Evolutionary conservation across 2,797 vertebrate genomes (phyloP), one percentile per base, ranked within the genome.

Genomic region (Lacerta viridis): DNA sequence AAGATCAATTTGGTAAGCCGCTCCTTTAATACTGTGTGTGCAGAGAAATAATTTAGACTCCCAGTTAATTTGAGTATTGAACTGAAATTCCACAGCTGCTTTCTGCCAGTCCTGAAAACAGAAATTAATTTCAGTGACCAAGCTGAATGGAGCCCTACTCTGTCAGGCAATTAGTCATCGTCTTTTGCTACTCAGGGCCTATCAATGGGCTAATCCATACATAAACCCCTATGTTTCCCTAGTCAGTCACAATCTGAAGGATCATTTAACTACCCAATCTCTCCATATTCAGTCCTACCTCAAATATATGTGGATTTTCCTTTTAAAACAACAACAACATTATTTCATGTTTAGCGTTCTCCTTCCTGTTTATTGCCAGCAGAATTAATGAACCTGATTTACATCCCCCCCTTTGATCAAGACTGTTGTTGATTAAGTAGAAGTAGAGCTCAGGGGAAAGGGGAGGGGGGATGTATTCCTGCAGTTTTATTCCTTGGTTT

Each of bases 81-180:
- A 94, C 97, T 97, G 96, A 97, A 97, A 97, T 95, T 96, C 96
- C 93, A 95, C 97, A 97, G 97, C 97, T 97, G 97, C 97, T 97
- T 97, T 96, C 96, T 96, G 96, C 97, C 96, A 97, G 95, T 96
- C 94, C 96, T 96, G 97, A 97, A 96, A 98, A 97, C 95, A 97
- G 97, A 98, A 96, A 98, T 98, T 98, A 98, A 98, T 98, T 97
- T 98, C 97, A 97, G 97, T 98, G 98, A 98, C 98, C 98, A 98
- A 98, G 97, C 95, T 95, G 95, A 98, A 96, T 92, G 97, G 97
- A 98, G 97, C 97, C 96, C 96, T 96, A 96, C 96, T 96, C 95
- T 98, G 98, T 98, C 98, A 98, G 97, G 98, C 97, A 98, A 99
- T 99, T 98, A 98, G 98, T 99, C 98, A 98, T 97, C 95, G 95